Conservation (phyloP, 2,113 vertebrate genomes). For the Pelobates fuscus region DNA sequence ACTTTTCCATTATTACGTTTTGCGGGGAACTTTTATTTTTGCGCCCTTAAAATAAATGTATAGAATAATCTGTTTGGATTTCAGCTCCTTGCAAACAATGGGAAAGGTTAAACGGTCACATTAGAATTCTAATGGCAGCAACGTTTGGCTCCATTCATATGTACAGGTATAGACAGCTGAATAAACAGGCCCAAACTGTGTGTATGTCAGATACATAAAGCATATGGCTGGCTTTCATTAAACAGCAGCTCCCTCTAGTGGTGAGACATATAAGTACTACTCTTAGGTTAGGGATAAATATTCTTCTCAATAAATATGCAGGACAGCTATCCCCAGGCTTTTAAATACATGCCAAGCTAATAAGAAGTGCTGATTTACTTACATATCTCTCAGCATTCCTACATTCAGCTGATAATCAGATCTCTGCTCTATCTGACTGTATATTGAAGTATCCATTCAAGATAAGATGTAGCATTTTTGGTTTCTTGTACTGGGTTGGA, state of each 20-base stretch:
- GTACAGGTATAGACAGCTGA: constrained; percentile 29
- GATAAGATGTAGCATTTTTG: not conserved
- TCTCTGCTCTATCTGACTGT: too few species aligned
- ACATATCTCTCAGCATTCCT: not conserved
- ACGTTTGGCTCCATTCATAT: not conserved
- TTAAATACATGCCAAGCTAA: not conserved
- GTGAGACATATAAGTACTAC: not conserved
- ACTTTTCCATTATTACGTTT: too few species aligned
- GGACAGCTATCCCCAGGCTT: not conserved
- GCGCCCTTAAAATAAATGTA: too few species aligned
- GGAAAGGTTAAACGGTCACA: constrained; percentile 34
- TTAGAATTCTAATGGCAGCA: constrained; percentile 16
- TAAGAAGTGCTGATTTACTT: not conserved
- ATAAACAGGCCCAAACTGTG: constrained; percentile 2
- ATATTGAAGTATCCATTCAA: not conserved
- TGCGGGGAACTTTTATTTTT: too few species aligned
- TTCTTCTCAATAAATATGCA: not conserved
- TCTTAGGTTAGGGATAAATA: not conserved
- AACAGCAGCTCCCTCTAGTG: constrained; percentile 1
- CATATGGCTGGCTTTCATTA: not conserved
- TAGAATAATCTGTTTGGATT: too few species aligned
- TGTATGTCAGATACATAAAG: not conserved
- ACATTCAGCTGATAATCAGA: too few species aligned
- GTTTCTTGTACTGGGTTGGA: too few species aligned
- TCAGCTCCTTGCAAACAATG: too few species aligned